Evolutionary conservation across 2,113 vertebrate species (phyloP), one percentile per base, ranked within the genome.

Genomic region (Phrynocephalus versicolor): DNA sequence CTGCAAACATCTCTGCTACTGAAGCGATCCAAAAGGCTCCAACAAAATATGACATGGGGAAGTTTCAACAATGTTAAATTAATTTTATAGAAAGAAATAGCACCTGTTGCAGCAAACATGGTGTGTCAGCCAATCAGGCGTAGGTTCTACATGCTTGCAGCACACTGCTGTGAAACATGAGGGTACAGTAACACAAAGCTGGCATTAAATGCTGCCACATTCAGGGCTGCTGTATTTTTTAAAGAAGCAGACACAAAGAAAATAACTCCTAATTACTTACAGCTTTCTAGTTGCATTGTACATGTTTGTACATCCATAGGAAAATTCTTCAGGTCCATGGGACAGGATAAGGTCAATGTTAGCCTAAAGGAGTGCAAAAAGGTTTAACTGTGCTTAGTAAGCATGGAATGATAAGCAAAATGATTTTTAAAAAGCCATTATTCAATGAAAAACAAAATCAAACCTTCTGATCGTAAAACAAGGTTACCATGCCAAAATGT

Each of bases 251-350:
- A 67, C 25, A 67, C 10, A 67, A 37, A 35, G 30, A 30, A 45
- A 65, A 65, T 27, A 67, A 15, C 27, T 85, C 45, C 0, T 64
- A 37, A 65, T 87, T 57, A 95, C 98, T 97, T 94, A 99, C 99
- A 99, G 88, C 99, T 99, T 86, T 99, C 99, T 87, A 99, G 95
- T 88, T 99, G 99, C 98, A 99, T 99, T 0, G 97, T 98, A 83
- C 99, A 99, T 1, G 98, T 99, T 92, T 99, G 99, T 23, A 98
- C 97, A 85, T 99, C 99, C 99, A 99, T 99, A 2, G 99, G 99
- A 93, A 99, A 99, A 94, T 99, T 99, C 96, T 99, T 99, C 93
- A 99, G 95, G 92, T 99, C 99, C 99, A 99, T 99, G 8, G 99
- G 99, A 92, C 99, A 99, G 30, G 99, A 99, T 89, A 99, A 96